These are phyloP conservation scores for Drosophila gaucha DNA, from an alignment of 2,888 invertebrate species.

Conservation along the genomic window DNA sequence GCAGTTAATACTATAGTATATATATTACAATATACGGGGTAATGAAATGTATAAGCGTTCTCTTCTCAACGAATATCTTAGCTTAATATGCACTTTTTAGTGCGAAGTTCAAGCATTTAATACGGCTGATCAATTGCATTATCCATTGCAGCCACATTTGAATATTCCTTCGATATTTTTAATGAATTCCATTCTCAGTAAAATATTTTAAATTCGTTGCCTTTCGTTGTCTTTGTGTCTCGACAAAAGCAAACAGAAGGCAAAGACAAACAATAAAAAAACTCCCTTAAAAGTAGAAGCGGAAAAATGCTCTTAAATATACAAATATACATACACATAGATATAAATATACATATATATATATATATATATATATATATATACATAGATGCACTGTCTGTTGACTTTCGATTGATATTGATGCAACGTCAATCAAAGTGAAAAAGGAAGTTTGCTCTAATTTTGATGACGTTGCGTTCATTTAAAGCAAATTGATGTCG, in stretches of 20 bases:
- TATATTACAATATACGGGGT: too few relatives aligned
- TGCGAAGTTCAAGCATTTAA: not conserved
- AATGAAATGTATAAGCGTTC: not conserved
- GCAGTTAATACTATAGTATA: too few relatives aligned
- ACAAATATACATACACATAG: not conserved
- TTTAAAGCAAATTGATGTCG: constrained; percentile 61
- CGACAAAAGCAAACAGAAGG: constrained; percentile 56
- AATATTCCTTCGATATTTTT: constrained; percentile 29
- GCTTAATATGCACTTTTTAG: not conserved
- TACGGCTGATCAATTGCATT: not conserved
- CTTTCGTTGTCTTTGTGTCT: constrained; percentile 36
- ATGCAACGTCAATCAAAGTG: constrained; percentile 55
- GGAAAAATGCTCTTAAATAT: constrained; percentile 62
- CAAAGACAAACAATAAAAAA: constrained; percentile 59
- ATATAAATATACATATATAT: constrained; percentile 7
- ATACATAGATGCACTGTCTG: constrained; percentile 19
- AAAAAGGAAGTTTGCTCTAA: constrained; percentile 33
- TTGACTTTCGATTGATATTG: constrained; percentile 57
- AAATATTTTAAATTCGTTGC: constrained; percentile 43
- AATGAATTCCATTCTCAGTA: constrained; percentile 51
- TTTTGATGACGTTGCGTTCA: constrained; percentile 31
- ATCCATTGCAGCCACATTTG: not conserved
- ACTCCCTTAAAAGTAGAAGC: constrained; percentile 53
- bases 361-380: constrained; percentile 3
- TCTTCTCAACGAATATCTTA: not conserved